Conservation (phyloP, 2,888 invertebrate genomes). For the Trypoxylon attenuatum region DNA sequence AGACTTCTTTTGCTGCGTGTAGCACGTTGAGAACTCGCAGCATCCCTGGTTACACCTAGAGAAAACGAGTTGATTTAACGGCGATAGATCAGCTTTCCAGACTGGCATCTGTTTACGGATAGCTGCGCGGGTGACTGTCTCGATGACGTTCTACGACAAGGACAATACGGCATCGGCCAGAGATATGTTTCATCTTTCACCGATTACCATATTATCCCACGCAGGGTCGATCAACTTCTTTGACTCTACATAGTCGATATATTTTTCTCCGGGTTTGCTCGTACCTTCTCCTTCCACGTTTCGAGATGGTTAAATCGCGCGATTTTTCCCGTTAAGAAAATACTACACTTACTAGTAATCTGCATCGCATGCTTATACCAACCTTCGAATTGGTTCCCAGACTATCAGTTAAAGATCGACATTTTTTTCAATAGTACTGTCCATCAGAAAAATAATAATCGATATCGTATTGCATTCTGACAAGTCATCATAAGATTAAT, state of each 20-base stretch:
- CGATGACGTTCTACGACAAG: not conserved
- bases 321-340: too few relatives aligned
- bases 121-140: constrained; percentile 6
- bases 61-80: not conserved
- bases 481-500: too few relatives aligned
- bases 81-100: constrained; percentile 23
- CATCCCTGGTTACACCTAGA: not conserved
- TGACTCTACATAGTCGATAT: constrained; percentile 11
- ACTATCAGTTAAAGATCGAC: too few relatives aligned
- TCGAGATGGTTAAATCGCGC: too few relatives aligned
- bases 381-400: too few relatives aligned
- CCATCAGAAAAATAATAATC: too few relatives aligned
- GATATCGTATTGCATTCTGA: too few relatives aligned
- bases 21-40: not conserved
- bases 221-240: constrained; percentile 18
- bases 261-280: constrained; percentile 4
- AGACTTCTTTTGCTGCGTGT: too few relatives aligned
- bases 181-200: constrained; percentile 15
- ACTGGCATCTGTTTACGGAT: constrained; percentile 14
- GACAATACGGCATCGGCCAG: constrained; percentile 3
- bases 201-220: constrained; percentile 22
- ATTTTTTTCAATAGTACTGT: too few relatives aligned
- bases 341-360: too few relatives aligned
- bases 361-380: too few relatives aligned
- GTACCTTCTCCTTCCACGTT: constrained; percentile 23